Evolutionary conservation across 2,797 vertebrate genomes (phyloP).

Genomic region (Vipera latastei): DNA sequence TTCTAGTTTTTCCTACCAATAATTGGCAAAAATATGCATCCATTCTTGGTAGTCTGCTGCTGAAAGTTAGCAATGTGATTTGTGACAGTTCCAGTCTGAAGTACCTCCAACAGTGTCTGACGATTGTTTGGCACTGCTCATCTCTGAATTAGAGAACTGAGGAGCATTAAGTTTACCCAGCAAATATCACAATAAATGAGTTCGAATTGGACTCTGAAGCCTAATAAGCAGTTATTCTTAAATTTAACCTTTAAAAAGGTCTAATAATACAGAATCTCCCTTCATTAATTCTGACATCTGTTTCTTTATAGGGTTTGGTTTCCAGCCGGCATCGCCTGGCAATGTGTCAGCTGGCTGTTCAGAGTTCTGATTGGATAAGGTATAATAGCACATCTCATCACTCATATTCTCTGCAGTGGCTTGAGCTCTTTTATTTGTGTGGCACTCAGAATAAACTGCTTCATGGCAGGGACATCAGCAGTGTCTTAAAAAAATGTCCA

Average conservation of each 20-base stretch:
- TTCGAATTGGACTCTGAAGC: neutral
- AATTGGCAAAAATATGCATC: neutral
- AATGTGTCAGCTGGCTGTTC: conserved; percentile 97
- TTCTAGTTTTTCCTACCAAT: neutral
- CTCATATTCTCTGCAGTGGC: neutral
- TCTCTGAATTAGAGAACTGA: neutral
- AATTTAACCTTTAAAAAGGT: neutral
- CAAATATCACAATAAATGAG: neutral
- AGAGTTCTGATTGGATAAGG: conserved; percentile 98
- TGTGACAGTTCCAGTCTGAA: neutral
- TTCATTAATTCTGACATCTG: neutral
- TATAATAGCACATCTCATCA: conserved; percentile 58
- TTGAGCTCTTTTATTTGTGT: neutral
- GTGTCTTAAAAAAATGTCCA: neutral
- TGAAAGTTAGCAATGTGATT: neutral
- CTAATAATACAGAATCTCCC: neutral
- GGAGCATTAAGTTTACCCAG: neutral
- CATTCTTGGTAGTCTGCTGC: neutral
- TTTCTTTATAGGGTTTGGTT: conserved; percentile 84
- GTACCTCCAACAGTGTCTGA: neutral
- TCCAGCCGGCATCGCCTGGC: conserved; percentile 91
- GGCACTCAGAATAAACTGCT: neutral
- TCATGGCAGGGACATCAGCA: neutral
- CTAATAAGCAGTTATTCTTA: neutral
- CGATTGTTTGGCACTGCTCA: neutral